Percentiles rank a stretch among this genome's conserved stretches.
These are phyloP conservation scores for Tychaedon coryphoeus DNA, from an alignment of 2,113 vertebrate species.

Conservation along the genomic window DNA sequence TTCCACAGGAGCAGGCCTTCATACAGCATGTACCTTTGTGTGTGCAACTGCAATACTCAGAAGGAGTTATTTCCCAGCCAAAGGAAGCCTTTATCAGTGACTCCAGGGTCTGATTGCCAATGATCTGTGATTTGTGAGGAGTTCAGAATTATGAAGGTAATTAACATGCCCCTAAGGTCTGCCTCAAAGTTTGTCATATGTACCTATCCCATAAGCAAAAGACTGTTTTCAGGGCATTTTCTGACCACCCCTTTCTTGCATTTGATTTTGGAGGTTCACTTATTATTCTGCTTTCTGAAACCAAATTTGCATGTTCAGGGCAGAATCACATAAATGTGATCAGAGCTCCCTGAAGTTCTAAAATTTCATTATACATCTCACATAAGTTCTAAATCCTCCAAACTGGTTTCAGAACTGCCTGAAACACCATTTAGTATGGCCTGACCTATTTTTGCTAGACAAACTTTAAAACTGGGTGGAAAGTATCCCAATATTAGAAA, in stretches of 20 bases:
- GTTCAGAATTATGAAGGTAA: not conserved
- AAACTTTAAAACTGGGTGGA: not conserved
- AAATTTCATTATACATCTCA: not conserved
- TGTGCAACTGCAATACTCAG: not conserved
- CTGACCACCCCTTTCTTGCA: not conserved
- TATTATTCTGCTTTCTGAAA: not conserved
- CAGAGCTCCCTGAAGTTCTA: not conserved
- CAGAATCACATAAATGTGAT: not conserved
- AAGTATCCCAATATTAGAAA: not conserved
- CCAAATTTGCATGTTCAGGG: not conserved
- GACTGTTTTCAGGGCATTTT: not conserved
- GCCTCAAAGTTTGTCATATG: rapidly evolving
- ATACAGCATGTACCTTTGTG: not conserved
- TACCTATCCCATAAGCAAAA: not conserved
- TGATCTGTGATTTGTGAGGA: not conserved
- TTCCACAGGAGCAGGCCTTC: not conserved
- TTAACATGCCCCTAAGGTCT: not conserved
- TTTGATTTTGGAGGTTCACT: not conserved
- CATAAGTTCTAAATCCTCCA: not conserved
- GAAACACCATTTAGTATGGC: not conserved
- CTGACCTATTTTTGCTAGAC: constrained; percentile 4
- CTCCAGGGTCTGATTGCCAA: not conserved
- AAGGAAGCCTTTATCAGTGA: not conserved
- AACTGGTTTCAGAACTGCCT: not conserved
- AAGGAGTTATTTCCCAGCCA: not conserved